Evolutionary conservation across 1,140 invertebrate genomes (phyloP).

Genomic region (Diachasma alloeum): DNA sequence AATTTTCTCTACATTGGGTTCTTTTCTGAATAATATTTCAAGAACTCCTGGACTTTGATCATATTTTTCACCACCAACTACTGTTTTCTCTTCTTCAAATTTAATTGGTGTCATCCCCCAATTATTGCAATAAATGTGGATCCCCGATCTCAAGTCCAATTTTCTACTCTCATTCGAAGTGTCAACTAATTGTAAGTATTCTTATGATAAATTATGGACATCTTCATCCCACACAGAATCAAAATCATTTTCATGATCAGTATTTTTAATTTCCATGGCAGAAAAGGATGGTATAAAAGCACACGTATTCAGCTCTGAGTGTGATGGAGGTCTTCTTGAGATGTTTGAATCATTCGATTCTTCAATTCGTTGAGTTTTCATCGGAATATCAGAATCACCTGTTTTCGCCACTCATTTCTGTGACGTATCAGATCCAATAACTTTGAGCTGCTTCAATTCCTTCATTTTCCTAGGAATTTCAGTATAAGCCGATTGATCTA

Average conservation of each 20-base stretch:
- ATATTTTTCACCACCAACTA: not conserved
- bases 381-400: not conserved
- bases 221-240: too few species aligned
- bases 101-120: not conserved
- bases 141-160: too few species aligned
- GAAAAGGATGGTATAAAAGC: too few species aligned
- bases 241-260: too few species aligned
- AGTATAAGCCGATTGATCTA: not conserved
- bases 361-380: not conserved
- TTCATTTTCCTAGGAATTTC: not conserved
- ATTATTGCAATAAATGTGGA: not conserved
- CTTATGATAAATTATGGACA: too few species aligned
- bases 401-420: not conserved
- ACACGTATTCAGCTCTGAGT: too few species aligned
- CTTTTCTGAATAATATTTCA: not conserved
- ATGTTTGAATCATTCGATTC: too few species aligned
- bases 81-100: not conserved
- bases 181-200: too few species aligned
- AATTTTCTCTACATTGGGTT: too few species aligned
- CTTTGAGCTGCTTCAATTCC: not conserved
- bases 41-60: not conserved
- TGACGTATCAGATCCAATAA: too few species aligned
- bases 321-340: too few species aligned
- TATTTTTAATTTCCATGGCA: too few species aligned
- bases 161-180: not conserved